A percentile compares a stretch with the other conserved stretches of the same genome.
phyloP scores from a whole-genome alignment of 2,113 vertebrate species.

The Myrmophylax atrothorax region DNA sequence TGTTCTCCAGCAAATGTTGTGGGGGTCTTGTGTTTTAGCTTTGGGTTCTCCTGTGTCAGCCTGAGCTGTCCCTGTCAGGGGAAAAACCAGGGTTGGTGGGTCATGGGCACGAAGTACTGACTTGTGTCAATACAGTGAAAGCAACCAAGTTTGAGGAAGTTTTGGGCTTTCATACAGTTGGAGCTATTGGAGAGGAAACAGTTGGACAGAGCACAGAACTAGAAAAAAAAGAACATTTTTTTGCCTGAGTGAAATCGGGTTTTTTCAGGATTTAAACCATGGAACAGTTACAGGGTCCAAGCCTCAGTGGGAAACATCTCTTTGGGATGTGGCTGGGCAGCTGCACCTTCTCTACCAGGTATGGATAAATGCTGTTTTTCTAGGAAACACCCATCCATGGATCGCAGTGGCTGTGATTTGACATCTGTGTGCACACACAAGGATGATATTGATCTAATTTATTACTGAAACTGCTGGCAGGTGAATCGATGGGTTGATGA shows the following conservation, averaged over 20 bases:
- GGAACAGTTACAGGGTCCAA: neutral
- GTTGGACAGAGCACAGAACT: neutral
- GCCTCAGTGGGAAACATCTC: neutral
- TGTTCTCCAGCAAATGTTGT: neutral
- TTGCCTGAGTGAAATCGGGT: neutral
- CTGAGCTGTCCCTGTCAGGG: neutral
- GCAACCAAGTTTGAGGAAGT: neutral
- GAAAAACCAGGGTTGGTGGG: neutral
- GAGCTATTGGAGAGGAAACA: neutral
- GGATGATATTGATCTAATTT: neutral
- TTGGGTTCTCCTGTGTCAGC: neutral
- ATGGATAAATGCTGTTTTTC: neutral
- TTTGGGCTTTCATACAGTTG: neutral
- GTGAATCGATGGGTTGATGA: neutral
- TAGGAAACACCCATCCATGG: neutral
- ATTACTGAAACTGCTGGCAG: neutral
- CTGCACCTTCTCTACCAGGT: neutral
- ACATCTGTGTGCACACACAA: neutral
- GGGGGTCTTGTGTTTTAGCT: neutral
- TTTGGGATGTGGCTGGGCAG: neutral
- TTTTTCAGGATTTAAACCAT: neutral
- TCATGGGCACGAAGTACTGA: neutral
- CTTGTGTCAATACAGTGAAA: neutral
- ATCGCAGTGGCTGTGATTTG: neutral
- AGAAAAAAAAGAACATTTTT: neutral